phyloP scores from a whole-genome alignment of 2,797 vertebrate species.

The Premnoplex brunnescens region DNA sequence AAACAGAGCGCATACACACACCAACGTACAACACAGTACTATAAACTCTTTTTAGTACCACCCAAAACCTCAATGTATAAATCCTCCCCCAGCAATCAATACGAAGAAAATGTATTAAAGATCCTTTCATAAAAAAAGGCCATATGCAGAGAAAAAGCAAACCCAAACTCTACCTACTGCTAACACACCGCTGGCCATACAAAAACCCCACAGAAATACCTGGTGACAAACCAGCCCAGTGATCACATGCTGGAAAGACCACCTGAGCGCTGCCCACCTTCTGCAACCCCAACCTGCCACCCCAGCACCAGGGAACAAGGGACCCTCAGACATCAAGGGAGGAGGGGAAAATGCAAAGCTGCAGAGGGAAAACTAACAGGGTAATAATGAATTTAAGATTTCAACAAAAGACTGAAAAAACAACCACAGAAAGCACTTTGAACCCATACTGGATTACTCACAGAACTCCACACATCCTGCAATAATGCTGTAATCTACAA shows the following conservation, averaged over 20 bases:
- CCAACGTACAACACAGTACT: neutral
- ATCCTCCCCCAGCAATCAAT: neutral
- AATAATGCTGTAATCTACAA: neutral
- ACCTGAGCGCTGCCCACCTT: fast-evolving
- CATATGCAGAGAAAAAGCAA: neutral
- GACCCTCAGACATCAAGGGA: neutral
- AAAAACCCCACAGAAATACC: neutral
- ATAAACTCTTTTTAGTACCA: neutral
- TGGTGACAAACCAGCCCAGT: neutral
- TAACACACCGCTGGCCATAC: neutral
- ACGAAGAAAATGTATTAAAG: conserved; percentile 27
- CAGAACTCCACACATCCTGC: neutral
- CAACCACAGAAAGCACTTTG: neutral
- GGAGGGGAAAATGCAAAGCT: neutral
- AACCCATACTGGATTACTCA: neutral
- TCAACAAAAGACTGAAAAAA: neutral
- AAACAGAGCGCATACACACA: neutral
- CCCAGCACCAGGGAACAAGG: neutral
- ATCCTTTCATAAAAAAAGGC: conserved; percentile 9
- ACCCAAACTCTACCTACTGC: neutral
- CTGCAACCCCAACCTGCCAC: neutral
- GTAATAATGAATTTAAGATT: neutral
- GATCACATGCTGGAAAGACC: neutral
- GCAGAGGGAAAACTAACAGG: neutral
- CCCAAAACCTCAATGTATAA: conserved; percentile 49